phyloP scores from a whole-genome alignment of 2,888 invertebrate species.

The Hemistola chrysoprasaria region DNA sequence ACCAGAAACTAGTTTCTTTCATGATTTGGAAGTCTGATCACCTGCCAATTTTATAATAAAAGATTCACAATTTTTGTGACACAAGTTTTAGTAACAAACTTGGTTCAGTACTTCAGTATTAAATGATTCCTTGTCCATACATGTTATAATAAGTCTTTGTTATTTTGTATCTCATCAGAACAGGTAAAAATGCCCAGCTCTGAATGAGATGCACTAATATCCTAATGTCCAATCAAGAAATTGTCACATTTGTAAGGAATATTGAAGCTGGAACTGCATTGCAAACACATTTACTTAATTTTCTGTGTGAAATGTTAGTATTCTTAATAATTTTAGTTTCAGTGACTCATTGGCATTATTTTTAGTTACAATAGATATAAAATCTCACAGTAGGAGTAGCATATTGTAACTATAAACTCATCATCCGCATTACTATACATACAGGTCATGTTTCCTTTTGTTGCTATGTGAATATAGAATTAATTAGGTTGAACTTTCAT shows the following conservation, averaged over 20 bases:
- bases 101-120: not conserved
- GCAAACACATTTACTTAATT: conserved; percentile 39
- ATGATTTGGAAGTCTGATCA: conserved; percentile 23
- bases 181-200: conserved; percentile 45
- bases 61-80: no score
- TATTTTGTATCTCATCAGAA: conserved; percentile 41
- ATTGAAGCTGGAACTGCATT: conserved; percentile 43
- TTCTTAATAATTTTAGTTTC: conserved; percentile 11
- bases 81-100: no score
- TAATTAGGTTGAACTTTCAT: conserved; percentile 10
- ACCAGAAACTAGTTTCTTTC: conserved; percentile 24
- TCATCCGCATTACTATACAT: no score
- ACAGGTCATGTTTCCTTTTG: not conserved
- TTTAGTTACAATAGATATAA: conserved; percentile 2
- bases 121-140: conserved; percentile 2
- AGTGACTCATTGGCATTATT: conserved; percentile 8
- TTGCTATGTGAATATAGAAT: conserved; percentile 6
- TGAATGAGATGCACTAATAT: conserved; percentile 40
- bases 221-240: conserved; percentile 49
- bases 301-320: conserved; percentile 57
- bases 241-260: conserved; percentile 33
- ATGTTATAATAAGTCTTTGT: conserved; percentile 27
- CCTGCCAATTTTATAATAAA: no score
- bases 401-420: no score
- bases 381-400: no score